Conservation (phyloP, 2,113 vertebrate species). For the Cyrtonyx montezumae region DNA sequence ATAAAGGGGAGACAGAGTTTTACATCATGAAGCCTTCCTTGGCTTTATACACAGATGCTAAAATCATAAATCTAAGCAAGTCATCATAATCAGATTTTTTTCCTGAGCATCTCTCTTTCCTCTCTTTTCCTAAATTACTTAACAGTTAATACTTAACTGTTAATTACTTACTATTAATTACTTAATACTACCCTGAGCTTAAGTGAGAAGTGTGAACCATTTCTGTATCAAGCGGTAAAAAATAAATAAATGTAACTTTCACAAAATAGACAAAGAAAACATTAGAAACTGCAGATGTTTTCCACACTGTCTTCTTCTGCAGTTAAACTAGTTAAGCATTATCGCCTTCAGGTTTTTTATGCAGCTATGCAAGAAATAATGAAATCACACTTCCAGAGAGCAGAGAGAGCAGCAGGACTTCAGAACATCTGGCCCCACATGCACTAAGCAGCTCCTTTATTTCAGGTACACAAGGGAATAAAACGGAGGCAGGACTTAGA, state of each 20-base stretch:
- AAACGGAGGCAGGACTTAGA: not conserved
- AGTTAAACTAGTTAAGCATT: not conserved
- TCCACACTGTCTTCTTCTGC: not conserved
- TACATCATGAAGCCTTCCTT: not conserved
- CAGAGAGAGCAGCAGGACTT: not conserved
- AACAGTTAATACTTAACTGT: no score
- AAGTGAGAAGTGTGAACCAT: not conserved
- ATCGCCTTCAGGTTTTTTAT: not conserved
- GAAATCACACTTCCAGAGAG: not conserved
- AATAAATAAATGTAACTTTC: not conserved
- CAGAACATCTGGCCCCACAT: not conserved
- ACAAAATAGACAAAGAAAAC: not conserved
- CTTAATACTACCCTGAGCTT: not conserved
- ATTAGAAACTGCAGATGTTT: not conserved
- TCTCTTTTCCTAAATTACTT: not conserved
- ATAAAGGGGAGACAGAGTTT: not conserved
- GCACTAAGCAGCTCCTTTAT: accelerated
- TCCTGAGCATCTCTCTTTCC: not conserved
- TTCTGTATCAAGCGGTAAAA: not conserved
- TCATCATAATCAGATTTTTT: not conserved
- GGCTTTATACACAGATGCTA: not conserved
- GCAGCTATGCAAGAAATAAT: not conserved
- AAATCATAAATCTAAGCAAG: not conserved
- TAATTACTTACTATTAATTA: no score
- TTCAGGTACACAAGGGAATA: not conserved